Conservation (phyloP, 1,140 invertebrate species). For the Zophobas atratus region DNA sequence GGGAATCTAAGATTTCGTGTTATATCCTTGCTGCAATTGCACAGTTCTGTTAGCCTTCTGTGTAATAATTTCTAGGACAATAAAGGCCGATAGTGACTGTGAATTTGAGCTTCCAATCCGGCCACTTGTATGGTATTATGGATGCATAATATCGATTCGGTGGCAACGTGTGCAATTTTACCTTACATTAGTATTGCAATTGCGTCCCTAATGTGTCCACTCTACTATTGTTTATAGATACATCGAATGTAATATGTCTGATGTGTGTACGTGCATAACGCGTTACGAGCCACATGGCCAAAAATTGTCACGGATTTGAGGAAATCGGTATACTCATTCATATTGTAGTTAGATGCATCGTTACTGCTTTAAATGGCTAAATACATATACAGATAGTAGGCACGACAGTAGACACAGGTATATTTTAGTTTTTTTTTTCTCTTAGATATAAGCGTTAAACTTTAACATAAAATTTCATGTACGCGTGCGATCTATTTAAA, state of each 20-base stretch:
- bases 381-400: no score
- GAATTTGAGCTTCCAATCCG: slow-evolving; percentile 12
- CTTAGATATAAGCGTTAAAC: no score
- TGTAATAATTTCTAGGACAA: background rate
- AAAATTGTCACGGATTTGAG: no score
- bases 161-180: slow-evolving; percentile 31
- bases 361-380: no score
- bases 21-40: background rate
- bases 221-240: slow-evolving; percentile 6
- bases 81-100: background rate
- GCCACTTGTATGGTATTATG: slow-evolving; percentile 14
- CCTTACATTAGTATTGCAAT: slow-evolving; percentile 28
- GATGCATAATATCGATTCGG: slow-evolving; percentile 15
- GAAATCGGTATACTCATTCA: no score
- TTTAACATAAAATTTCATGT: no score
- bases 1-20: no score
- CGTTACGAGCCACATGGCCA: background rate
- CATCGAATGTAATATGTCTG: background rate
- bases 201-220: slow-evolving; percentile 11
- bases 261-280: background rate
- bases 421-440: no score
- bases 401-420: no score
- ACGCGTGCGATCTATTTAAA: no score
- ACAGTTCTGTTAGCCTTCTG: background rate
- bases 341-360: no score